Base-by-base conservation (phyloP, 1,140 invertebrate species). In the Saccostrea echinata region DNA sequence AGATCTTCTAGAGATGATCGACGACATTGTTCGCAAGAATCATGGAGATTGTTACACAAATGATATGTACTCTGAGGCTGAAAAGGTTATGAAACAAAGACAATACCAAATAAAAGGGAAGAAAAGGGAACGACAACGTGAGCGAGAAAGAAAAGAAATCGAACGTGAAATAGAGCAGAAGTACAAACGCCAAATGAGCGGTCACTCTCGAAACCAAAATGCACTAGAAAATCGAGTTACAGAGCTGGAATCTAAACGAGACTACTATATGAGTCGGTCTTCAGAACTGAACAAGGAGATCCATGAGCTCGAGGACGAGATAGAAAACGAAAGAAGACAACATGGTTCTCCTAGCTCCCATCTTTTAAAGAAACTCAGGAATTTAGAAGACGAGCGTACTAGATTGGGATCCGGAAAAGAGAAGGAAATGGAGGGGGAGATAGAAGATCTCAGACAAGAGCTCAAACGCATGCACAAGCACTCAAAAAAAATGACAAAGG, bases 111-210 rank as follows among this genome's bases (percentile, higher is more conserved):
- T 61, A 12, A n/a, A n/a, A n/a, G 53, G 61, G 83, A 80, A 43
- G 87, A 64, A 81, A 85, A 85, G 83, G 76, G 55, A 57, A 88
- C 30, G 84, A 61, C 21, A 68, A 90, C 55, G 84, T 83, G 61
- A 57, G 33, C 76, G 55, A 85, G 81, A 86, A 76, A 76, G 83
- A 83, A 84, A 84, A 87, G 71, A 80, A 87, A 84, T 53, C 55
- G 81, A 76, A 71, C 52, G 53, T 71, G 55, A 53, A 33, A 97
- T 96, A 93, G 83, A 61, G 24, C 27, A 87, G 64, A 85, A 61
- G 51, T 76, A 61, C 43, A 80, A 86, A 52, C 53, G 97, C 97
- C 93, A 98, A 98, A 94, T 94, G 97, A 16, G 13, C 27, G 27
- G 13, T 43, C 81, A 83, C 24, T 53, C 21, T 3, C 16, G 30